These are phyloP conservation scores for Holotrichia oblita DNA, from an alignment of 1,140 invertebrate genomes.

Conservation along the genomic window DNA sequence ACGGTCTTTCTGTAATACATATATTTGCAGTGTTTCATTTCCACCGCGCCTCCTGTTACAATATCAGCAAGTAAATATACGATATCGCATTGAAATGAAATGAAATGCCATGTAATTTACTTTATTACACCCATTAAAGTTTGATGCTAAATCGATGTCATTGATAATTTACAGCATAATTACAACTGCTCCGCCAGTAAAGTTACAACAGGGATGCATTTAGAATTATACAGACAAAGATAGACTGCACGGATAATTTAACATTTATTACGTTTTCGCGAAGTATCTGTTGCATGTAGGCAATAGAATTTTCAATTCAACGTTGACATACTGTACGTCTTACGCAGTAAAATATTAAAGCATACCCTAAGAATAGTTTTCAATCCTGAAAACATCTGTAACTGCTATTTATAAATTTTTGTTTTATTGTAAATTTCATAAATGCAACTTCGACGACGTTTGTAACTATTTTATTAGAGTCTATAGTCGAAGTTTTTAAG, in stretches of 20 bases:
- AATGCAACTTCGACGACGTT: too few relatives aligned
- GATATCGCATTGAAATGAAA: background rate
- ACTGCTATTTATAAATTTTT: too few relatives aligned
- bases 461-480: too few relatives aligned
- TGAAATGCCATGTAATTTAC: conserved; percentile 19
- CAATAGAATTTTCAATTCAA: too few relatives aligned
- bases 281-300: conserved; percentile 20
- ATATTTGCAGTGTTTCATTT: too few relatives aligned
- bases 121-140: conserved; percentile 26
- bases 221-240: background rate
- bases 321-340: too few relatives aligned
- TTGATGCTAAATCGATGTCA: conserved; percentile 28
- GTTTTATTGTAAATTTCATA: too few relatives aligned
- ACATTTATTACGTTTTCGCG: conserved; percentile 14
- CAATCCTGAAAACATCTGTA: too few relatives aligned
- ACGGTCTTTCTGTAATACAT: too few relatives aligned
- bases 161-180: conserved; percentile 32
- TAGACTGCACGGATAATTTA: background rate
- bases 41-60: background rate
- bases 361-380: too few relatives aligned
- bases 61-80: background rate
- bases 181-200: background rate
- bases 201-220: background rate
- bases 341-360: too few relatives aligned
- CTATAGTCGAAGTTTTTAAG: too few relatives aligned